Conservation (phyloP, 2,113 vertebrate genomes). For the Brachyhypopomus gauderio region DNA sequence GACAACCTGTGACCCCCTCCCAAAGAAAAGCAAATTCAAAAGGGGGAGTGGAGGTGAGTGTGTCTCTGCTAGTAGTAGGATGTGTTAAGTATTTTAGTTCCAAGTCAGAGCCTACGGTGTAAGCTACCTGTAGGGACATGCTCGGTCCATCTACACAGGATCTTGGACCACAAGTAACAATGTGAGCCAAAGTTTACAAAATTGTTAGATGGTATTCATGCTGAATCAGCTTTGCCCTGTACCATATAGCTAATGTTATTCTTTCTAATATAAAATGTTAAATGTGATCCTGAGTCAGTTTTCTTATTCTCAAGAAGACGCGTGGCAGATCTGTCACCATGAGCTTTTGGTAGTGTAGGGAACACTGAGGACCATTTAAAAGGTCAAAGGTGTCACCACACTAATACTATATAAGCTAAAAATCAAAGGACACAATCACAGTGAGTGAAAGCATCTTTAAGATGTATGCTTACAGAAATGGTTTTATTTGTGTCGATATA, state of each 20-base stretch:
- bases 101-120: conserved; percentile 31
- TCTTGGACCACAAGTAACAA: conserved; percentile 58
- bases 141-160: conserved; percentile 28
- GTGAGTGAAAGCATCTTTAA: no score
- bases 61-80: conserved; percentile 45
- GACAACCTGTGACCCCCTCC: not conserved
- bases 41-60: conserved; percentile 31
- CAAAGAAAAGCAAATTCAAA: conserved; percentile 2
- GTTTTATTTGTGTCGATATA: no score
- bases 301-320: not conserved
- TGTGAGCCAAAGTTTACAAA: conserved; percentile 29
- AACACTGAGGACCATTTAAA: not conserved
- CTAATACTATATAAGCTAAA: no score
- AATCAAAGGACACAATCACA: no score
- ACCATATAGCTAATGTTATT: not conserved
- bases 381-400: no score
- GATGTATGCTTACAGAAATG: no score
- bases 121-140: conserved; percentile 56
- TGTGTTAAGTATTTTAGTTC: conserved; percentile 37
- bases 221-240: not conserved
- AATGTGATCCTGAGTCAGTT: not conserved
- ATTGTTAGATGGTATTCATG: not conserved
- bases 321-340: no score
- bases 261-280: not conserved
- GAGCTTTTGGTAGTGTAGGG: no score